A percentile compares a stretch with the other conserved stretches of the same genome.
phyloP scores from a whole-genome alignment of 2,888 invertebrate species.

The Uloborus plumipes region DNA sequence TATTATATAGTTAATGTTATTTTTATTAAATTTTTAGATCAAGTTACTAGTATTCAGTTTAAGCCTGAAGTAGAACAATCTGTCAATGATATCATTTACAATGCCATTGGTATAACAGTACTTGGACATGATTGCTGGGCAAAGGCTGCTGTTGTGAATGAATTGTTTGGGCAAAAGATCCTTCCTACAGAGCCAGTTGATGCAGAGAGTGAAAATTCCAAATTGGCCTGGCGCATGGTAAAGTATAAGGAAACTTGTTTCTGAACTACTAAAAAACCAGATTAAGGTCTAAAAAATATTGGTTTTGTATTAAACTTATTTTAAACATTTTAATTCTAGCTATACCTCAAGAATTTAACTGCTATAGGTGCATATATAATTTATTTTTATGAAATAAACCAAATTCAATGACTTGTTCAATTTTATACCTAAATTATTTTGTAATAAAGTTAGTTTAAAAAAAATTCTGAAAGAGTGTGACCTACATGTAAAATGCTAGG shows the following conservation, averaged over 20 bases:
- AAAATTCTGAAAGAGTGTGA: no score
- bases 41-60: constrained; percentile 70
- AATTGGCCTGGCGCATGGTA: constrained; percentile 60
- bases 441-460: no score
- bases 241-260: not conserved
- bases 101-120: constrained; percentile 80
- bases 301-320: no score
- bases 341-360: not conserved
- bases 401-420: no score
- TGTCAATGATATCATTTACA: constrained; percentile 71
- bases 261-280: not conserved
- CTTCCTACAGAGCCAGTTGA: constrained; percentile 74
- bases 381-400: no score
- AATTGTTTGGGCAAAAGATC: constrained; percentile 78
- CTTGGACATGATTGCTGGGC: constrained; percentile 81
- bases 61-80: constrained; percentile 70
- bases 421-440: not conserved
- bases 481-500: no score
- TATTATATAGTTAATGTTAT: no score
- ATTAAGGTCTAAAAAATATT: not conserved
- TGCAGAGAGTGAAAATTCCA: constrained; percentile 53
- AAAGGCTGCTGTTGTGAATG: constrained; percentile 81
- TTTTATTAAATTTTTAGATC: constrained; percentile 69
- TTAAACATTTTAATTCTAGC: no score
- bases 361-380: not conserved